Conservation (phyloP, 2,797 vertebrate species). For the Rhincodon typus region DNA sequence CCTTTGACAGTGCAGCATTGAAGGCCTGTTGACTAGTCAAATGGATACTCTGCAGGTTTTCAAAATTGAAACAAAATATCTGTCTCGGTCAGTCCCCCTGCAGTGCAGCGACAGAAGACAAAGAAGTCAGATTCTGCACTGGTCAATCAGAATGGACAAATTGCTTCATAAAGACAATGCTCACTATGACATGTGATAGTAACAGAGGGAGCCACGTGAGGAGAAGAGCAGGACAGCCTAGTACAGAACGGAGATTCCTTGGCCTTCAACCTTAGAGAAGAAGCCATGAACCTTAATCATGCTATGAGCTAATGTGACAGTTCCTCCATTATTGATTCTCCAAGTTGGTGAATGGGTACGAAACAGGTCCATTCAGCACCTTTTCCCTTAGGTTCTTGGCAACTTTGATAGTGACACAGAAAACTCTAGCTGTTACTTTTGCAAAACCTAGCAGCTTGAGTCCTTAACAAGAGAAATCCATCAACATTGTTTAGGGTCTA, state of each 20-base stretch:
- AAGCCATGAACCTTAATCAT: too few species aligned
- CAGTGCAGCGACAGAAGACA: not conserved
- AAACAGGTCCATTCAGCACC: not conserved
- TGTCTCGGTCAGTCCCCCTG: not conserved
- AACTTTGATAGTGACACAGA: not conserved
- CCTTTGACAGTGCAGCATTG: not conserved
- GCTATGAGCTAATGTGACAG: not conserved
- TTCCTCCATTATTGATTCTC: not conserved
- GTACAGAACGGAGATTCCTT: not conserved
- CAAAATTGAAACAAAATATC: constrained; percentile 9
- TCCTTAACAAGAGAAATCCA: not conserved
- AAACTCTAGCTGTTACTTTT: not conserved
- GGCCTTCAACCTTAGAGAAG: not conserved
- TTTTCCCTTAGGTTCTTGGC: not conserved
- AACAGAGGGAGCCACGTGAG: not conserved
- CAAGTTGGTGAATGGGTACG: not conserved
- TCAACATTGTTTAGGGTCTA: not conserved
- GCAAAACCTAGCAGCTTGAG: not conserved
- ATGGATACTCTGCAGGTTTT: not conserved
- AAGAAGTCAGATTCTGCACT: not conserved
- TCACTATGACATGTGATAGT: not conserved
- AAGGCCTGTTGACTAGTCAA: not conserved
- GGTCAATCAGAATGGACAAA: not conserved
- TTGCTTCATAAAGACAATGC: not conserved
- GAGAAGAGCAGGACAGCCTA: not conserved